Evolutionary conservation across 2,888 invertebrate genomes (phyloP).

Genomic region (Drosophila ezoana): DNA sequence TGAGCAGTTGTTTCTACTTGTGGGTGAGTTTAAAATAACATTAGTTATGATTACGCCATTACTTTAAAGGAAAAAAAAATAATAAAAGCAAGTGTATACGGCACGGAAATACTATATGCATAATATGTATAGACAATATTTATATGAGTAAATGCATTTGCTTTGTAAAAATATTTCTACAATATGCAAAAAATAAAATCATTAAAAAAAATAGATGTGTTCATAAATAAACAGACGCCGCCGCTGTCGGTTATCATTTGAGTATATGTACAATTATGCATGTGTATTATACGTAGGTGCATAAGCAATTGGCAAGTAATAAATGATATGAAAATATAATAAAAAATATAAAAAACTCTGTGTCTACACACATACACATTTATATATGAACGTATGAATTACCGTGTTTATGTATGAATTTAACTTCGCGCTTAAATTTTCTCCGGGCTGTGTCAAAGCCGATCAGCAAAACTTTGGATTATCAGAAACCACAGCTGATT

Average conservation of each 20-base stretch:
- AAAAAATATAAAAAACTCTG: constrained; percentile 2
- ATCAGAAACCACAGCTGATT: constrained; percentile 48
- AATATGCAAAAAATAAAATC: constrained; percentile 38
- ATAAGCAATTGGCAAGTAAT: constrained; percentile 36
- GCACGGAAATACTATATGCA: neutral
- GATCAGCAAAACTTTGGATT: constrained; percentile 20
- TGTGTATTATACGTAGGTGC: constrained; percentile 1
- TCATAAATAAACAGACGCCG: constrained; percentile 57
- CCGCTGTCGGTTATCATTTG: constrained; percentile 63
- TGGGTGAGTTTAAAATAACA: neutral
- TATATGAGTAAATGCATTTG: constrained; percentile 22
- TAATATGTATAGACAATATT: constrained; percentile 3
- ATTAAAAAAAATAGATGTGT: constrained; percentile 39
- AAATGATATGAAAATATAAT: constrained; percentile 16
- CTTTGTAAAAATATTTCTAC: constrained; percentile 33
- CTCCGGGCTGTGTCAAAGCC: constrained; percentile 22
- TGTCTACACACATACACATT: constrained; percentile 2
- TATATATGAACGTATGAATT: constrained; percentile 5
- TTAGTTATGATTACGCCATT: neutral
- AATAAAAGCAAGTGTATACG: neutral
- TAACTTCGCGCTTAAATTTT: constrained; percentile 20
- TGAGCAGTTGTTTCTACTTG: constrained; percentile 6
- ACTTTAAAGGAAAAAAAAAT: neutral
- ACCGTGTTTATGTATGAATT: constrained; percentile 18
- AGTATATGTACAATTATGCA: constrained; percentile 22